Base-by-base conservation (phyloP, 2,888 invertebrate species). In the Pammene fasciana region DNA sequence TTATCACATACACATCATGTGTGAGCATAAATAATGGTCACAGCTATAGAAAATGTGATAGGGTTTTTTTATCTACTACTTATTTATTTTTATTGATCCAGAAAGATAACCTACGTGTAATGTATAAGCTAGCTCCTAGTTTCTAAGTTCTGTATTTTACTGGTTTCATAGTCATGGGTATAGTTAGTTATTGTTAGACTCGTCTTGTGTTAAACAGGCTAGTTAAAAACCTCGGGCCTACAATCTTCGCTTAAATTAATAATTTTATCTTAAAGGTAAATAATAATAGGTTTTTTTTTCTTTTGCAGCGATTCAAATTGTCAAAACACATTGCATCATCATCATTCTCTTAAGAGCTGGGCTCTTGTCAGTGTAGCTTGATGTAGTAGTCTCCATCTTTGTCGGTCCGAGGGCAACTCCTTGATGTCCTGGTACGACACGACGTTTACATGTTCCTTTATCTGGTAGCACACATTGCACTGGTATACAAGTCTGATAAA, bases 1-100 rank as follows among this genome's bases (percentile, higher is more conserved):
- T 54, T 54, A 64, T 64, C 62, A 41, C 62, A 62, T 52, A 62
- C 41, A 52, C 3, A 50, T 38, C 50, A 62, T n/a, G 62, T 62
- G 62, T 70, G 36, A 43, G 50, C 14, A 52, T 52, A 16, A 60
- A 59, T 59, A 67, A 67, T 43, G 43, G 16, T 16, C 34, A 18
- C 43, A 38, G 38, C 16, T 34, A 34, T 8, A 13, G 34, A 50
- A 26, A 48, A 43, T 38, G 38, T 36, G 14, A 66, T 48, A 26
- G 14, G 38, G 16, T 14, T 41, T 52, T 41, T 26, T 68, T 45
- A 18, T 54, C 50, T 38, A 13, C 61, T 61, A 36, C 5, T 9
- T 50, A 6, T 16, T 46, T 48, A 36, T 46, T 16, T 48, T 16
- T 14, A 34, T 11, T 60, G 34, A 9, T 26, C n/a, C 34, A 34